phyloP scores from a whole-genome alignment of 2,113 vertebrate genomes.

The Pseudorasbora parva region DNA sequence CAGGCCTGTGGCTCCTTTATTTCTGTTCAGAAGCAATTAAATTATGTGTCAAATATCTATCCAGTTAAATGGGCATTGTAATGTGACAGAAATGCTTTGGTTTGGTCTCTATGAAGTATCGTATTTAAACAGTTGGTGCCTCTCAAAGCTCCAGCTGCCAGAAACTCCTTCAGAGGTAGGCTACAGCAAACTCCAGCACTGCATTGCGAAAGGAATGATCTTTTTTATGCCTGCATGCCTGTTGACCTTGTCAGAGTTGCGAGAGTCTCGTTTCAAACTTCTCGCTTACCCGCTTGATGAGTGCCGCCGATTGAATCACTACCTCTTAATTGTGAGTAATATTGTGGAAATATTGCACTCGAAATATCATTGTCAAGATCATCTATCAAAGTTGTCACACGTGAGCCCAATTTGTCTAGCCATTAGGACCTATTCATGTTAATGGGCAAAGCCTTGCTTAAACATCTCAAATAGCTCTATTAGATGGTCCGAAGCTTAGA shows the following conservation, averaged over 20 bases:
- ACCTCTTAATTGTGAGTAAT: slow-evolving; percentile 40
- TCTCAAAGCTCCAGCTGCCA: not conserved
- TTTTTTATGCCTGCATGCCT: slow-evolving; percentile 15
- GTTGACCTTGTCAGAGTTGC: slow-evolving; percentile 36
- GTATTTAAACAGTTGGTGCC: slow-evolving; percentile 43
- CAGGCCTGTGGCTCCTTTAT: not conserved
- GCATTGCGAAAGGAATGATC: not conserved
- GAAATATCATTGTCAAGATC: slow-evolving; percentile 4
- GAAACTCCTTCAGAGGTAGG: slow-evolving; percentile 3
- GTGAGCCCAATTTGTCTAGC: not conserved
- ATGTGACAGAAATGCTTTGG: not conserved
- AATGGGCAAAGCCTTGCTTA: slow-evolving; percentile 26
- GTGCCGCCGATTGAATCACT: not conserved
- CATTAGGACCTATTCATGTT: slow-evolving; percentile 10
- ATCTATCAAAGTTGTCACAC: slow-evolving; percentile 24
- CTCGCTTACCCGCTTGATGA: no score
- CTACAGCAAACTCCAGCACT: not conserved
- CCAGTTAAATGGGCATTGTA: not conserved
- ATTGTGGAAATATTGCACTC: slow-evolving; percentile 32
- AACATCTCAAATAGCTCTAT: slow-evolving; percentile 21
- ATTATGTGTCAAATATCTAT: not conserved
- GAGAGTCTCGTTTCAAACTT: not conserved
- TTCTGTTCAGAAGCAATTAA: not conserved
- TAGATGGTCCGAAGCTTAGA: slow-evolving; percentile 36
- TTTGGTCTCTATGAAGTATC: slow-evolving; percentile 22